Percentiles rank a stretch among this genome's conserved stretches.
Evolutionary conservation across 2,113 vertebrate species (phyloP).

Genomic region (Cheirogaleus medius): DNA sequence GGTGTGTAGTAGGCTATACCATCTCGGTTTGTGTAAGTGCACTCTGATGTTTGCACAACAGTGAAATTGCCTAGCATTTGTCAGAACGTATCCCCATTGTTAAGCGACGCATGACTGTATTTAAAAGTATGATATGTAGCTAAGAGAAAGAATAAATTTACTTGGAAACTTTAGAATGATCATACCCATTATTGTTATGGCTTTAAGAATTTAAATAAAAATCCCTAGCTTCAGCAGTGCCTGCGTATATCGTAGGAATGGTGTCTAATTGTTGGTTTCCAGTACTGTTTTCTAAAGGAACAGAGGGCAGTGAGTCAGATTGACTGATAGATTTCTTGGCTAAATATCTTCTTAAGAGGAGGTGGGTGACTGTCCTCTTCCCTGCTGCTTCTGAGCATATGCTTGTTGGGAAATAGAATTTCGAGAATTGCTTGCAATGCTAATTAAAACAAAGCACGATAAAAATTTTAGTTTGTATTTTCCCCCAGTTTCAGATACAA

Average conservation of each 20-base stretch:
- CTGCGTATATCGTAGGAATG: neutral
- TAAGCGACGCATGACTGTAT: neutral
- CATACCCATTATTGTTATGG: neutral
- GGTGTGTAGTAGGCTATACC: neutral
- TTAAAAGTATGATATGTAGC: neutral
- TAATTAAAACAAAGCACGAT: neutral
- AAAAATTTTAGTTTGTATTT: neutral
- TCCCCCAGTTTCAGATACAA: slow-evolving; percentile 38
- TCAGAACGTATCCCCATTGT: neutral
- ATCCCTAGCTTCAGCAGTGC: neutral
- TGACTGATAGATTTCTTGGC: neutral
- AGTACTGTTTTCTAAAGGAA: neutral
- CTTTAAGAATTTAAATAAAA: slow-evolving; percentile 44
- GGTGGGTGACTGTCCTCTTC: neutral
- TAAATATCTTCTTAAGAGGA: neutral
- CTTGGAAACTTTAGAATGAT: neutral
- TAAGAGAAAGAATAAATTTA: slow-evolving; percentile 2
- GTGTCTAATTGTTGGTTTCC: neutral
- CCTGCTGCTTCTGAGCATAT: neutral
- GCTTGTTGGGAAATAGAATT: neutral
- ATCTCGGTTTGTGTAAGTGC: neutral
- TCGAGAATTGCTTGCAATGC: neutral
- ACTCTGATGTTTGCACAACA: neutral
- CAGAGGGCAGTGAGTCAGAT: neutral
- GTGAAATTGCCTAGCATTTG: neutral